phyloP scores from a whole-genome alignment of 2,797 vertebrate species.

The Bucorvus abyssinicus region DNA sequence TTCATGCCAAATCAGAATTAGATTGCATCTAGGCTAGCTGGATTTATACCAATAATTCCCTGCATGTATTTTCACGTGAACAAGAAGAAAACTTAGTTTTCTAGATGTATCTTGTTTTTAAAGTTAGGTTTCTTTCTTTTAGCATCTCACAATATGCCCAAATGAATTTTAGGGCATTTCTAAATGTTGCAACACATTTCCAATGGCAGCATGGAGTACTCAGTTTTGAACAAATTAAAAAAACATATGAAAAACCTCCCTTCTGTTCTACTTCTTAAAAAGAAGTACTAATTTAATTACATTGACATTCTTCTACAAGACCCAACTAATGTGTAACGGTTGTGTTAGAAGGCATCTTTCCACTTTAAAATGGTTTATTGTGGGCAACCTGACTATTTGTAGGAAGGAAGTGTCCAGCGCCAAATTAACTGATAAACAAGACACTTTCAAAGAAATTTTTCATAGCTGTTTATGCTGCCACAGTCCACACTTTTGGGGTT shows the following conservation, averaged over 20 bases:
- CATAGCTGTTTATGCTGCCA: neutral
- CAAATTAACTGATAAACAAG: neutral
- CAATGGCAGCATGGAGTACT: neutral
- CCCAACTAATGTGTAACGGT: neutral
- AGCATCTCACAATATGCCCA: neutral
- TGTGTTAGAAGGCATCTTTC: neutral
- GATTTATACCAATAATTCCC: neutral
- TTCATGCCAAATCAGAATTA: neutral
- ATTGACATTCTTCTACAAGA: neutral
- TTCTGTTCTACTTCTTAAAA: neutral
- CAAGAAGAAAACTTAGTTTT: neutral
- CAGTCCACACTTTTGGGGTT: neutral
- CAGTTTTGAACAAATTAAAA: neutral
- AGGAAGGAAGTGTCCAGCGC: neutral
- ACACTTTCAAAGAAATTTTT: neutral
- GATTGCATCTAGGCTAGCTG: neutral
- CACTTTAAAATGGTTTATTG: neutral
- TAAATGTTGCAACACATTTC: neutral
- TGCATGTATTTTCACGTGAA: neutral
- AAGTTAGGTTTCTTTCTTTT: neutral
- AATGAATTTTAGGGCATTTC: neutral
- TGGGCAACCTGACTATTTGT: neutral
- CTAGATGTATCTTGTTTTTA: neutral
- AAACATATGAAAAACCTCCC: neutral
- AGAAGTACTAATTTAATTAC: too few relatives aligned